Conservation (phyloP, 2,797 vertebrate species). For the Centropyge bicolor region DNA sequence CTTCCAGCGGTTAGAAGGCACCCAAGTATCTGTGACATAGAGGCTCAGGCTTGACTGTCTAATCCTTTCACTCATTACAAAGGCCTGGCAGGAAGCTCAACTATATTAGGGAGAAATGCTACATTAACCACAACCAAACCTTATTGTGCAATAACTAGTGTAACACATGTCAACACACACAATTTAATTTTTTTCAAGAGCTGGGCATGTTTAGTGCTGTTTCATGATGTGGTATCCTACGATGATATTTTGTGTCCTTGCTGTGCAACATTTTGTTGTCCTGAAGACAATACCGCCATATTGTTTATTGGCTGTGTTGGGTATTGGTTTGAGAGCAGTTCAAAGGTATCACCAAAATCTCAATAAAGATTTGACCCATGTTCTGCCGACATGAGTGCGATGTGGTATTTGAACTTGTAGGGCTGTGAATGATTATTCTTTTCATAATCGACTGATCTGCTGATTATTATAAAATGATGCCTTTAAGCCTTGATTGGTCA, state of each 20-base stretch:
- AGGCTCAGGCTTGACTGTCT: neutral
- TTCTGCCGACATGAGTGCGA: neutral
- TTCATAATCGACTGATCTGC: no score
- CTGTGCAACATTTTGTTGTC: neutral
- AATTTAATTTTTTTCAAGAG: neutral
- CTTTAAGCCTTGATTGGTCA: neutral
- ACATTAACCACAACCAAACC: no score
- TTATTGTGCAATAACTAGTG: neutral
- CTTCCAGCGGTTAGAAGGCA: neutral
- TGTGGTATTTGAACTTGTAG: neutral
- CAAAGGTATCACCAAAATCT: neutral
- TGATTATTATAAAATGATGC: neutral
- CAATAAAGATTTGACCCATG: neutral
- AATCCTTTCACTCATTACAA: neutral
- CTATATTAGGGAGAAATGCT: neutral
- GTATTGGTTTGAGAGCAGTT: neutral
- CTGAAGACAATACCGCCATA: neutral
- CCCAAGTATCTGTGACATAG: slow-evolving; percentile 13
- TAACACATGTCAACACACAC: neutral
- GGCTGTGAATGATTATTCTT: neutral
- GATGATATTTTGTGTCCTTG: slow-evolving; percentile 3
- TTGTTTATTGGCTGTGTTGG: neutral
- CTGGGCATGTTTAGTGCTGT: neutral
- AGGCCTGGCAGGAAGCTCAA: neutral
- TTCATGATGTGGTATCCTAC: neutral